Base-by-base conservation (phyloP, 2,888 invertebrate species). In the Chrysolina haemoptera region DNA sequence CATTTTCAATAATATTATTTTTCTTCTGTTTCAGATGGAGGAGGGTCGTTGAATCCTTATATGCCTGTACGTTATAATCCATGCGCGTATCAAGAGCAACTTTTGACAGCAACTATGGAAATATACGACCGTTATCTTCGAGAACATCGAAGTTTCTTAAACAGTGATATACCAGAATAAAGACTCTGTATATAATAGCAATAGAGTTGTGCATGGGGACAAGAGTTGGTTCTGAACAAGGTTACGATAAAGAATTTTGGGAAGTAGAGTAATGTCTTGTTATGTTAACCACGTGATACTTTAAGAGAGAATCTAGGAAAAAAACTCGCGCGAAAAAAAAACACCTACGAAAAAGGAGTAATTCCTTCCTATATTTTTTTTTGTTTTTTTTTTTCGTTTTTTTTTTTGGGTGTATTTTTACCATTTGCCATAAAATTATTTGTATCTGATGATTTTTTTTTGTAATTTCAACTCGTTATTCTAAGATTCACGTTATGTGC, bases 61-160 rank as follows among this genome's bases (percentile, higher is more conserved):
- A 41, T 53, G 10, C 71, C 71, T 9, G 8, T 73, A 11, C 68
- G 71, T 1, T 73, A 74, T 70, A 79, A 77, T 73, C 80, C 80
- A 16, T 80, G 81, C 66, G 70, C 76, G 46, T 76, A 76, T 64
- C 78, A 80, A 69, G 76, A 76, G 10, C 76, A 74, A 73, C 81
- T 80, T 76, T 73, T 82, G 70, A 78, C 81, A 62, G 79, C 80
- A 71, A 82, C 81, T 62, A 80, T 79, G 79, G 79, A 59, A 35
- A 76, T 80, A 41, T 78, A 81, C 68, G 81, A 80, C 71, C 78
- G 82, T 79, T 82, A 82, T 81, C 79, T 80, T 62, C 78, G 80
- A 77, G 84, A 81, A 80, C 84, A 84, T 82, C 82, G 83, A 83
- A 82, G 73, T 72, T 77, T 79, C 71, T 76, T 81, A 76, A 82